These are phyloP conservation scores for Arothron firmamentum DNA, from an alignment of 2,113 vertebrate genomes.

Conservation along the genomic window DNA sequence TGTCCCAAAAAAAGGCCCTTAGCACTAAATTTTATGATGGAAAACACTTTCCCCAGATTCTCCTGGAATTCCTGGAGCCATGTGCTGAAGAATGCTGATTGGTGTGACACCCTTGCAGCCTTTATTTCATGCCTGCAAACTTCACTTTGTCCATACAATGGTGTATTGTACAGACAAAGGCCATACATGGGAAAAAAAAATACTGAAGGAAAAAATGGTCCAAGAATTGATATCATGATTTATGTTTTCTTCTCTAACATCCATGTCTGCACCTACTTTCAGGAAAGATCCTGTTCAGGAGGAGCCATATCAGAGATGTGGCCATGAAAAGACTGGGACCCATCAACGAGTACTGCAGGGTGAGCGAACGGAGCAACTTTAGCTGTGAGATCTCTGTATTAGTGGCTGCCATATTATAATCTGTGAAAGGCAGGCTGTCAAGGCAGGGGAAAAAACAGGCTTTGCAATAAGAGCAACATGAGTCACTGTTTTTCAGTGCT, in stretches of 20 bases:
- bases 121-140: too few relatives aligned
- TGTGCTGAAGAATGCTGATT: too few relatives aligned
- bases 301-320: constrained; percentile 95
- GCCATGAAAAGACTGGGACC: constrained; percentile 94
- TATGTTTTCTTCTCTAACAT: background rate
- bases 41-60: too few relatives aligned
- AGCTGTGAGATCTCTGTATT: background rate
- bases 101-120: too few relatives aligned
- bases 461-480: background rate
- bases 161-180: too few relatives aligned
- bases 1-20: too few relatives aligned
- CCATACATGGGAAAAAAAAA: too few relatives aligned
- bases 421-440: background rate
- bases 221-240: too few relatives aligned
- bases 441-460: background rate
- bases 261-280: constrained; percentile 2
- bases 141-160: too few relatives aligned
- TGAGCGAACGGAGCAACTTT: constrained; percentile 60
- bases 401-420: background rate
- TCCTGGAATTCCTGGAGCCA: too few relatives aligned
- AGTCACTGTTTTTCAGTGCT: background rate
- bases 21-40: too few relatives aligned
- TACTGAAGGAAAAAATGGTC: too few relatives aligned
- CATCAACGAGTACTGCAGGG: constrained; percentile 97
- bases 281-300: constrained; percentile 98